A percentile compares a stretch with the other conserved stretches of the same genome.
Conservation (phyloP, 2,888 invertebrate genomes). For the Platypus cylindrus region DNA sequence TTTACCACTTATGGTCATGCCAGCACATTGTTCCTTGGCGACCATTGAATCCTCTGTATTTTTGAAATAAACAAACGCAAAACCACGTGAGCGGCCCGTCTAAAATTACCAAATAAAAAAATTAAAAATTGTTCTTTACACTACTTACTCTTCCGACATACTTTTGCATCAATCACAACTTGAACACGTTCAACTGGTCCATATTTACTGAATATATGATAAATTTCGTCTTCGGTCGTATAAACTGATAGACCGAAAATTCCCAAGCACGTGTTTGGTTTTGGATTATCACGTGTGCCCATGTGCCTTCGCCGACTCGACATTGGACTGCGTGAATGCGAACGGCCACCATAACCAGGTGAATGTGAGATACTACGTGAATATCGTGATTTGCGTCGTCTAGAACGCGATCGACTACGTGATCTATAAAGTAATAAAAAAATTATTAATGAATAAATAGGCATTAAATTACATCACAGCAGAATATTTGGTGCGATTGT, state of each 20-base stretch:
- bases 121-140: neutral
- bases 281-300: constrained; percentile 76
- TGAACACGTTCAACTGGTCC: constrained; percentile 87
- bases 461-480: neutral
- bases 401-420: constrained; percentile 49
- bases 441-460: constrained; percentile 15
- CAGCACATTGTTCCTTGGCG: constrained; percentile 87
- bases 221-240: constrained; percentile 84
- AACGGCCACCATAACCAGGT: constrained; percentile 40
- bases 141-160: too few species aligned
- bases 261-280: constrained; percentile 80
- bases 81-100: constrained; percentile 90
- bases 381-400: constrained; percentile 42
- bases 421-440: constrained; percentile 39
- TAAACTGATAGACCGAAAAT: constrained; percentile 89
- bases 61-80: constrained; percentile 91
- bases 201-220: constrained; percentile 84
- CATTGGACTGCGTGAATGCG: constrained; percentile 69
- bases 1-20: constrained; percentile 88
- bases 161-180: constrained; percentile 92
- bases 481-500: too few species aligned
- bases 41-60: constrained; percentile 77
- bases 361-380: constrained; percentile 49
- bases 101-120: constrained; percentile 30
- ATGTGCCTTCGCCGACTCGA: constrained; percentile 65